Evolutionary conservation across 2,113 vertebrate genomes (phyloP), one percentile per base, ranked within the genome.

Genomic region (Lampris incognitus): DNA sequence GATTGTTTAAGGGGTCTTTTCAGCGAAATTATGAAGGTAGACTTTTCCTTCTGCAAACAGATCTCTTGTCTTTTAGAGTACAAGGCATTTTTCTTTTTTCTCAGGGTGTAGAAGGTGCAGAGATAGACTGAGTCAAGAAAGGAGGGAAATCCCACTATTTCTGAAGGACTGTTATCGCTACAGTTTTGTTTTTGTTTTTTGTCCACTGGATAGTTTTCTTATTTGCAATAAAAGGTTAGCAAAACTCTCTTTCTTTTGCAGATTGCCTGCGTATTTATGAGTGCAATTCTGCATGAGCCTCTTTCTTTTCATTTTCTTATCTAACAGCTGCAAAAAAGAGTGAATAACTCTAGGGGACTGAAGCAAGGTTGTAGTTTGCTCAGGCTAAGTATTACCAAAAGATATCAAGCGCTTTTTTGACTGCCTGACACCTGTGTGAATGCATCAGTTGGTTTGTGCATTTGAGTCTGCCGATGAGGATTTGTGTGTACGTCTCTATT

Each of bases 361-460:
- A 36, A n/a, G 11, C 5, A 1, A 46, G 1, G 4, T 46, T 46
- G 44, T 56, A 67, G 54, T 40, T 68, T 10, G 9, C 6, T 48
- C 38, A 73, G n/a, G 4, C 71, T 75, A 76, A 79, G 41, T 37
- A 62, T 51, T 73, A 42, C 36, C 6, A 42, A 74, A 81, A 77
- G 44, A 46, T 46, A 46, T 46, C 7, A 46, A 46, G 13, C 46
- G 71, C 41, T 36, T 2, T 24, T 39, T 44, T 13, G 36, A 62
- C 51, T 67, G 51, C 56, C 60, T 72, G 65, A 70, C 74, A 13
- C 39, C 37, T n/a, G 2, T 48, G 58, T 83, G 50, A 65, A 82
- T 57, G 38, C 75, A 69, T 83, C 24, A 11, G 51, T 64, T 42
- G 51, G 54, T 50, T 50, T 54, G 51, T 74, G 65, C 46, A 49